phyloP scores from a whole-genome alignment of 2,888 invertebrate species.

The Plagodis dolabraria region DNA sequence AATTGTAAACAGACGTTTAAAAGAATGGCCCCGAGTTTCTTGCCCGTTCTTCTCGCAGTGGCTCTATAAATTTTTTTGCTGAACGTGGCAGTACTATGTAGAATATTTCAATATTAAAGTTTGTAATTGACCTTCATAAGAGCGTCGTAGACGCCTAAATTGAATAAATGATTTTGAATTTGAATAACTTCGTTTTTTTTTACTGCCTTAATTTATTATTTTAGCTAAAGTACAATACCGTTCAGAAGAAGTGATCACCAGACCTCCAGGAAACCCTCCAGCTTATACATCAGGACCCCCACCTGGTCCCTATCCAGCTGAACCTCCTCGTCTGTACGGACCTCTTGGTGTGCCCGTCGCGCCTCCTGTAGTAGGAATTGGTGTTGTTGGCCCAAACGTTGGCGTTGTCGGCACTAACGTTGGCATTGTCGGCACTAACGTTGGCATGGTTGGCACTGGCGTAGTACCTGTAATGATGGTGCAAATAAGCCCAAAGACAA shows the following conservation, averaged over 20 bases:
- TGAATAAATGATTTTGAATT: no score
- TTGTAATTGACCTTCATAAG: no score
- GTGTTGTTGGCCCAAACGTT: not conserved
- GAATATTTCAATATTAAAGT: no score
- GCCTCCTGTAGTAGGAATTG: not conserved
- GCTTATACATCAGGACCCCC: not conserved
- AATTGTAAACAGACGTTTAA: no score
- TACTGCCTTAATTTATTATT: not conserved
- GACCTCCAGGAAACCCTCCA: not conserved
- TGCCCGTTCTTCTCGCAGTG: no score
- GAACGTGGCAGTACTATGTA: no score
- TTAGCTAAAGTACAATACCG: not conserved
- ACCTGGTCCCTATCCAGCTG: not conserved
- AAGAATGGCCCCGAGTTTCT: no score
- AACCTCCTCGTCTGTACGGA: not conserved
- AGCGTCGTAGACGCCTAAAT: no score
- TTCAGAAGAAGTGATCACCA: not conserved
- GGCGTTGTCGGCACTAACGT: constrained; percentile 6
- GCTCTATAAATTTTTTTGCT: no score
- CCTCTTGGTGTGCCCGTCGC: not conserved
- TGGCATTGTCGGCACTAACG: constrained; percentile 2
- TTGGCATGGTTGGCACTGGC: constrained; percentile 6
- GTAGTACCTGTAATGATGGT: constrained; percentile 31
- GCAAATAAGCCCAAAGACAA: constrained; percentile 41
- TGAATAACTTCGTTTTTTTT: no score